Percentiles rank a stretch among this genome's conserved stretches.
Evolutionary conservation across 2,113 vertebrate genomes (phyloP).

Genomic region (Gobiocypris rarus): DNA sequence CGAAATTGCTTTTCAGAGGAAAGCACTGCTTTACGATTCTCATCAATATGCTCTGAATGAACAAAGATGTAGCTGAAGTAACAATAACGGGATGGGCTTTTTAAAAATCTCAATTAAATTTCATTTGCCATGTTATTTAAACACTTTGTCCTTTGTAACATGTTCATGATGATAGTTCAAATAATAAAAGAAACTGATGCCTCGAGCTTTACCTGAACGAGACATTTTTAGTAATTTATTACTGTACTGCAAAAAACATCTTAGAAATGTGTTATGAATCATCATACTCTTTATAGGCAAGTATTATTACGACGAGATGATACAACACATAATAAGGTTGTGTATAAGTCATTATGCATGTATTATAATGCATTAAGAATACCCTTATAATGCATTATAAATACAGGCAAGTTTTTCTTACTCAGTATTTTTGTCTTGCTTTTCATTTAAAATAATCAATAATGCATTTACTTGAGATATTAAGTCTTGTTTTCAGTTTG

Average conservation of each 20-base stretch:
- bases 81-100: constrained; percentile 62
- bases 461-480: no score
- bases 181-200: constrained; percentile 75
- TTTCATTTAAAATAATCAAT: no score
- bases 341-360: no score
- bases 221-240: constrained; percentile 5
- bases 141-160: constrained; percentile 67
- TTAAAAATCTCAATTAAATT: constrained; percentile 69
- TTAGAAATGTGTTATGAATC: no score
- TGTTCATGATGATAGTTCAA: constrained; percentile 69
- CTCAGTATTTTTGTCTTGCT: no score
- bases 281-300: no score
- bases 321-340: no score
- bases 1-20: constrained; percentile 66
- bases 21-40: constrained; percentile 49
- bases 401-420: no score
- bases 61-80: constrained; percentile 56
- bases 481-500: no score
- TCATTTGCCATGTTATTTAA: constrained; percentile 75
- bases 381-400: no score
- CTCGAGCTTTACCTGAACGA: constrained; percentile 49
- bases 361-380: no score
- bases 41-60: constrained; percentile 55
- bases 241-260: not conserved
- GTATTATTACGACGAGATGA: no score